Conservation (phyloP, 2,113 vertebrate species). For the Budorcas taxicolor region DNA sequence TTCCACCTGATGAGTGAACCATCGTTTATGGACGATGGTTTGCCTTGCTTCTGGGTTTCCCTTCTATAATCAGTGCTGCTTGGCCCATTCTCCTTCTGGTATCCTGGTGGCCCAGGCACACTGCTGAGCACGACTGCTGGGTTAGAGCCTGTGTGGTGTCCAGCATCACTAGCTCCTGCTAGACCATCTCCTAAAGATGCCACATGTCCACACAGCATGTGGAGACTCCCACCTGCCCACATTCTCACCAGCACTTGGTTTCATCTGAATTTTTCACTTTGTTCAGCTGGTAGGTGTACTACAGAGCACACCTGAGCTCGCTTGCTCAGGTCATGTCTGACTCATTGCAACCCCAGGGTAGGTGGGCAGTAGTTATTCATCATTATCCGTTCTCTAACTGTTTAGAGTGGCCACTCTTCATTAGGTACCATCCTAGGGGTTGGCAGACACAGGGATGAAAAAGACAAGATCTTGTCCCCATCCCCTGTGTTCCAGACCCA, state of each 20-base stretch:
- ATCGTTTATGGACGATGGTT: fast-evolving
- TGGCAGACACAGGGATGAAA: neutral
- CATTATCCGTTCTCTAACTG: neutral
- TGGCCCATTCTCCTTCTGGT: neutral
- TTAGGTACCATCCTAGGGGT: neutral
- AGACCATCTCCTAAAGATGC: neutral
- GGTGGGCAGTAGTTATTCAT: fast-evolving
- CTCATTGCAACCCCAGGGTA: neutral
- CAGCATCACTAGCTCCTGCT: neutral
- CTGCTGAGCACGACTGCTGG: fast-evolving
- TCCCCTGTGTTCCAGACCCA: fast-evolving
- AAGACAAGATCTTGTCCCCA: neutral
- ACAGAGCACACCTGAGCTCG: no score
- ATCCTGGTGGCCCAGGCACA: neutral
- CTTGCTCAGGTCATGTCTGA: neutral
- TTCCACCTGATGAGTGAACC: fast-evolving
- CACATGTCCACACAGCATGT: fast-evolving
- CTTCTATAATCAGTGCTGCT: neutral
- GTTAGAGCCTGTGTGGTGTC: neutral
- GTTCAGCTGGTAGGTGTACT: neutral
- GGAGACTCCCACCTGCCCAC: neutral
- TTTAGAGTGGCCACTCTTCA: fast-evolving
- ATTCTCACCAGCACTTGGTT: fast-evolving
- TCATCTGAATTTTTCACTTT: neutral
- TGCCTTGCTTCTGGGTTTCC: fast-evolving